Conservation (phyloP, 2,113 vertebrate genomes). For the Melanotaenia duboulayi region DNA sequence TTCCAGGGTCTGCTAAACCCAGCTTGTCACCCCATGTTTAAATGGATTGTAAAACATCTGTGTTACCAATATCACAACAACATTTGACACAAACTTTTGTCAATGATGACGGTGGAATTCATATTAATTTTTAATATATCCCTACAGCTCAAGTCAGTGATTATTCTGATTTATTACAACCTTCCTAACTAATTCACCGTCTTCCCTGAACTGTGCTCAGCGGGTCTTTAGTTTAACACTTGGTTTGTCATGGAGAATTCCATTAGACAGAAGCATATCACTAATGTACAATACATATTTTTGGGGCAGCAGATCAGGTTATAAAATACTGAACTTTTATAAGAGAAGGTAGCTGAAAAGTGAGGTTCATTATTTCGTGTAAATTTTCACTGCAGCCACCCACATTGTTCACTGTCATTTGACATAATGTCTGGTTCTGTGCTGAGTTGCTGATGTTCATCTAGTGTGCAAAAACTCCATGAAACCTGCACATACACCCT, state of each 20-base stretch:
- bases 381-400: neutral
- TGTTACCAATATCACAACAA: neutral
- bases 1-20: neutral
- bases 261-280: neutral
- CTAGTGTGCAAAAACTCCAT: neutral
- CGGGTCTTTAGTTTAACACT: neutral
- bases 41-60: neutral
- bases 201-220: too few species aligned
- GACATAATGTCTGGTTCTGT: neutral
- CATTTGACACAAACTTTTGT: neutral
- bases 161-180: too few species aligned
- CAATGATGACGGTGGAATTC: neutral
- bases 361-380: neutral
- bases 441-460: neutral
- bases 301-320: too few species aligned
- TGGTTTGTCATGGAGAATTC: neutral
- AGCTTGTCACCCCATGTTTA: neutral
- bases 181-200: too few species aligned
- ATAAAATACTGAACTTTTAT: too few species aligned
- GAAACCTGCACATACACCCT: neutral
- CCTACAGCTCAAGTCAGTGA: too few species aligned
- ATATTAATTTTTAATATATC: neutral
- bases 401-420: neutral
- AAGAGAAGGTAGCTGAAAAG: too few species aligned
- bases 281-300: too few species aligned